These are phyloP conservation scores for Bujurquina vittata DNA, from an alignment of 2,113 vertebrate species.

Conservation along the genomic window DNA sequence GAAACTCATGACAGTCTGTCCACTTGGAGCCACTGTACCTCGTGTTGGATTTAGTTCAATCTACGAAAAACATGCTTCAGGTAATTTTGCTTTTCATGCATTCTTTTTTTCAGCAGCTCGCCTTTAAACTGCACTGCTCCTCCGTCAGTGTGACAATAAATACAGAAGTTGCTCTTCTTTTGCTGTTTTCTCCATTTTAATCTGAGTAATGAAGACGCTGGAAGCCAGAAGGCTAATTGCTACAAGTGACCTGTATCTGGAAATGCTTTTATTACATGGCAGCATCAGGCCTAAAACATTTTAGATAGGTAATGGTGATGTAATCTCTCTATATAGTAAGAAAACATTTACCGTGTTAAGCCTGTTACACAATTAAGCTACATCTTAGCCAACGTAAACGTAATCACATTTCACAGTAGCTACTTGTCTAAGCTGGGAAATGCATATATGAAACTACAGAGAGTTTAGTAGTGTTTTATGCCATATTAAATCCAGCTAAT, in stretches of 20 bases:
- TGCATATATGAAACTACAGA: background rate
- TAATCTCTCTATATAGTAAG: slow-evolving; percentile 20
- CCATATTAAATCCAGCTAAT: background rate
- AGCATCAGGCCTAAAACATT: background rate
- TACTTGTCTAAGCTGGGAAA: background rate
- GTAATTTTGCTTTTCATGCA: background rate
- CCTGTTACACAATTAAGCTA: slow-evolving; percentile 25
- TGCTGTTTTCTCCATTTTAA: slow-evolving; percentile 1
- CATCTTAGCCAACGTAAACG: slow-evolving; percentile 1
- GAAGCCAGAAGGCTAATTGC: background rate
- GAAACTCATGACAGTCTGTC: background rate
- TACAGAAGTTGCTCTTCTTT: slow-evolving; percentile 21
- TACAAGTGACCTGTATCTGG: background rate
- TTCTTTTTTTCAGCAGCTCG: background rate
- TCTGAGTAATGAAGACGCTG: background rate
- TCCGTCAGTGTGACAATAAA: slow-evolving; percentile 46
- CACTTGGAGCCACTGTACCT: background rate
- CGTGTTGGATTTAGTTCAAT: slow-evolving; percentile 3
- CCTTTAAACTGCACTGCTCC: background rate
- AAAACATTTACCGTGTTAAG: slow-evolving; percentile 45
- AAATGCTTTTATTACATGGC: background rate
- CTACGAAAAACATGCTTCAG: background rate
- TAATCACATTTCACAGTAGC: background rate
- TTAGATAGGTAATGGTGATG: slow-evolving; percentile 8
- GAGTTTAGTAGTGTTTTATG: background rate